Evolutionary conservation across 1,140 invertebrate genomes (phyloP).

Genomic region (Hesperophylax magnus): DNA sequence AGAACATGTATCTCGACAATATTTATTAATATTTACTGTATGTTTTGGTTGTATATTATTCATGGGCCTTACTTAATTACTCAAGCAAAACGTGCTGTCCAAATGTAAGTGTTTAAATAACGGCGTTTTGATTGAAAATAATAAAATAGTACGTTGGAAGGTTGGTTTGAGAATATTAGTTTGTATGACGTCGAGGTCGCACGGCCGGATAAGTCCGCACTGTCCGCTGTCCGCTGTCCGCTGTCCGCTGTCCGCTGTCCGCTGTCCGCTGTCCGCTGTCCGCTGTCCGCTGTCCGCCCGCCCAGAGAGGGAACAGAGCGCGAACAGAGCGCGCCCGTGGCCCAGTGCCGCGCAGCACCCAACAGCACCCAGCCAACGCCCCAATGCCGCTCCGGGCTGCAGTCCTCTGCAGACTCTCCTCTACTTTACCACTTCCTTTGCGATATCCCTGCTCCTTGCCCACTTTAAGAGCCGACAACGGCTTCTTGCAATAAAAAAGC

Average conservation of each 20-base stretch:
- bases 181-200: not conserved
- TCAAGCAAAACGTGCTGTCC: constrained; percentile 65
- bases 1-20: constrained; percentile 69
- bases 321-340: not conserved
- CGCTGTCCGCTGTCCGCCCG: no score
- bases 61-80: constrained; percentile 70
- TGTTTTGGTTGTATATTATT: constrained; percentile 64
- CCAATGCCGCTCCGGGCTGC: not conserved
- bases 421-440: constrained; percentile 16
- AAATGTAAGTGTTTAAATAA: constrained; percentile 62
- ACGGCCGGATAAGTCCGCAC: no score
- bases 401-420: constrained; percentile 6
- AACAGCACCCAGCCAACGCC: not conserved
- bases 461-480: constrained; percentile 61
- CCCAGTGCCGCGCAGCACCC: not conserved
- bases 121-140: constrained; percentile 48
- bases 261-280: no score
- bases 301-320: no score
- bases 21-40: constrained; percentile 66
- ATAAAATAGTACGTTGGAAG: constrained; percentile 42
- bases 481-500: constrained; percentile 70
- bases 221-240: no score
- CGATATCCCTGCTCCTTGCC: constrained; percentile 52
- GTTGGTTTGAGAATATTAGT: constrained; percentile 34
- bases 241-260: no score